Percentiles rank a stretch among this genome's conserved stretches.
phyloP scores from a whole-genome alignment of 2,113 vertebrate genomes.

The Hippolais icterina region DNA sequence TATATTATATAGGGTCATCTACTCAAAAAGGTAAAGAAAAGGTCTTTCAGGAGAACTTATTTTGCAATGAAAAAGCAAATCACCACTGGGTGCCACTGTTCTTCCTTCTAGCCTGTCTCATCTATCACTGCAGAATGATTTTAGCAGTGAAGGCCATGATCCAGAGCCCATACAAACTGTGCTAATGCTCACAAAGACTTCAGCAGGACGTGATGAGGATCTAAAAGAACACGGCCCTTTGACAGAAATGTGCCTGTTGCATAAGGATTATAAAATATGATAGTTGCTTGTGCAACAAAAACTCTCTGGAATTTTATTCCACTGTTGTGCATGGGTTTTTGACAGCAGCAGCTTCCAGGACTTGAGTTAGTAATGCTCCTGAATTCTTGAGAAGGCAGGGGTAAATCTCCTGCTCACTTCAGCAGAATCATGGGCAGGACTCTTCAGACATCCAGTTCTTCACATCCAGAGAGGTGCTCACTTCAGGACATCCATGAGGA shows the following conservation, averaged over 20 bases:
- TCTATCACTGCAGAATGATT: background rate
- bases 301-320: background rate
- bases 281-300: background rate
- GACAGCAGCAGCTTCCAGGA: background rate
- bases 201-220: background rate
- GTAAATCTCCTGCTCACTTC: background rate
- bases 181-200: background rate
- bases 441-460: background rate
- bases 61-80: background rate
- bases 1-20: background rate
- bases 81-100: slow-evolving; percentile 68
- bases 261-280: background rate
- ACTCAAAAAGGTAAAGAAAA: background rate
- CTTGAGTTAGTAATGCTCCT: background rate
- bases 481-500: background rate
- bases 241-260: background rate
- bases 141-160: background rate
- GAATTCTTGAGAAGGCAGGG: background rate
- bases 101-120: slow-evolving; percentile 18
- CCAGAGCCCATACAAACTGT: background rate
- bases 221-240: background rate
- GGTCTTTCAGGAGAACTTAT: background rate
- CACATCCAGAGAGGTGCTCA: background rate
- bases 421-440: background rate
- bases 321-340: background rate